Evolutionary conservation across 2,113 vertebrate species (phyloP), one percentile per base, ranked within the genome.

Genomic region (Triplophysa tibetana): DNA sequence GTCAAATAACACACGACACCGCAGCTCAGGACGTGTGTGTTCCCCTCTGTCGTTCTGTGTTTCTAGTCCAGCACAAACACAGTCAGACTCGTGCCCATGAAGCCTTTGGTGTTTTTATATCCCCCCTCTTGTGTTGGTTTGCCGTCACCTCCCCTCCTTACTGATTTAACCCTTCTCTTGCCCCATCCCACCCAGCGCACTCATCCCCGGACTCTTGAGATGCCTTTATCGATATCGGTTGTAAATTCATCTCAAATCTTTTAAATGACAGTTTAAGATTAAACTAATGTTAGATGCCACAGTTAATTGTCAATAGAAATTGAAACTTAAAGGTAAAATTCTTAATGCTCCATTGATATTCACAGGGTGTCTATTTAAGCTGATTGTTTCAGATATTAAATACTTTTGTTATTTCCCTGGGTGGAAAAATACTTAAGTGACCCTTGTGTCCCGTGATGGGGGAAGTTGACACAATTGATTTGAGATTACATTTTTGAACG

Each of bases 91-190:
- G 50, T 82, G 75, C 87, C 85, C 77, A 87, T 82, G 85, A 74
- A 87, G 83, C 87, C 86, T 69, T 83, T 87, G 86, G 88, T 88
- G 90, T 70, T 89, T 91, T 91, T 93, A 92, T 93, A 92, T 89
- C 86, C 89, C 89, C 87, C 88, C 75, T 64, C 74, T 76, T 76
- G 81, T 77, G 61, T 82, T 83, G 81, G 78, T 81, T 84, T 82
- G 84, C 84, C 80, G 86, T 85, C 82, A 85, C 66, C 80, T 80
- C 82, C 82, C 90, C 89, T 88, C 87, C 89, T 90, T 87, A 88
- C 83, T 23, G 79, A 79, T 61, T 93, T 92, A 92, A 92, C 90
- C 88, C 90, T 86, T 92, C 70, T 89, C 43, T 11, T 52, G 74
- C 19, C 23, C 74, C 86, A n/a, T 45, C 81, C 85, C 82, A 16